Evolutionary conservation across 2,797 vertebrate genomes (phyloP).

Genomic region (Cygnus olor): DNA sequence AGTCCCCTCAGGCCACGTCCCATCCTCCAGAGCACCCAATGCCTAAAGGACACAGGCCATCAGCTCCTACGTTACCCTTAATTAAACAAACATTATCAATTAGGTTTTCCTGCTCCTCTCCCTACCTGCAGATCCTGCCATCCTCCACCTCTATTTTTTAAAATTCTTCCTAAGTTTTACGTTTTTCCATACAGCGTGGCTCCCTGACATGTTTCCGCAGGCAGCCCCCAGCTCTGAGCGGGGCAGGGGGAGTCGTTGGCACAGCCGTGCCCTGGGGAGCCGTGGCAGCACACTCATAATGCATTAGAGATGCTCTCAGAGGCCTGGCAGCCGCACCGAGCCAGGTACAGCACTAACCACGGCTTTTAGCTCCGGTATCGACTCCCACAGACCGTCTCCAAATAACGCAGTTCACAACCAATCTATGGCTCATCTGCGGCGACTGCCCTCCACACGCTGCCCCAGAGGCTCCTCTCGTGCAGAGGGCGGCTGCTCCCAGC

Average conservation of each 20-base stretch:
- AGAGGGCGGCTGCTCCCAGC: fast-evolving
- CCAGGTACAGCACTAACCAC: fast-evolving
- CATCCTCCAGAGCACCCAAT: not conserved
- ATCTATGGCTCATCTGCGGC: fast-evolving
- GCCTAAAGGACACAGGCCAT: fast-evolving
- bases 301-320: not conserved
- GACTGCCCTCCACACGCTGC: fast-evolving
- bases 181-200: fast-evolving
- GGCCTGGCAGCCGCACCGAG: not conserved
- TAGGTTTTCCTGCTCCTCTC: too few relatives aligned
- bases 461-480: not conserved
- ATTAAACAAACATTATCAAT: too few relatives aligned
- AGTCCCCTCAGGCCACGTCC: too few relatives aligned
- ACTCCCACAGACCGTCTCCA: not conserved
- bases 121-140: too few relatives aligned
- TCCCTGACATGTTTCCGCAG: not conserved
- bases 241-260: not conserved
- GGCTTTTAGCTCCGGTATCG: not conserved
- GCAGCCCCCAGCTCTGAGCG: not conserved
- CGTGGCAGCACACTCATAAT: fast-evolving
- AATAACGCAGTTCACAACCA: too few relatives aligned
- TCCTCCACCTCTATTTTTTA: not conserved
- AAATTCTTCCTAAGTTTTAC: too few relatives aligned
- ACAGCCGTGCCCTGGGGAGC: not conserved
- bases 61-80: fast-evolving